A percentile compares a stretch with the other conserved stretches of the same genome.
Conservation (phyloP, 2,113 vertebrate species). For the Bujurquina vittata region DNA sequence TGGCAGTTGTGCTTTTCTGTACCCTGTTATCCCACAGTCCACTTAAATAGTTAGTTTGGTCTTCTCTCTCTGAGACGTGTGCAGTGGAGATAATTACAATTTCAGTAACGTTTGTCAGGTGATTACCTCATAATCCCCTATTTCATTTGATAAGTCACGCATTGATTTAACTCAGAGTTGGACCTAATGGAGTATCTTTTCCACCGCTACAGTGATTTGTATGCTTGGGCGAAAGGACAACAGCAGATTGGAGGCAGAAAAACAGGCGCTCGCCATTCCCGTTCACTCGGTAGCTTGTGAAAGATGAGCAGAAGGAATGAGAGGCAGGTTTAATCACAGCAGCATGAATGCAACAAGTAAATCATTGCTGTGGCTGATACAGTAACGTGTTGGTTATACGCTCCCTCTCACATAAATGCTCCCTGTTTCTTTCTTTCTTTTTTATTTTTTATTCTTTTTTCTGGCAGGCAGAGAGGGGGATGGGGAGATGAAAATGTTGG, state of each 20-base stretch:
- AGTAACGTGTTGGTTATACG: conserved; percentile 36
- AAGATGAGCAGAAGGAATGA: conserved; percentile 57
- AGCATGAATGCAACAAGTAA: conserved; percentile 60
- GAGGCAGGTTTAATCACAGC: conserved; percentile 68
- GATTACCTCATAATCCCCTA: conserved; percentile 83
- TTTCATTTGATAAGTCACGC: conserved; percentile 84
- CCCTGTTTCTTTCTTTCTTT: conserved; percentile 10
- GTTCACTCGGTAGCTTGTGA: conserved; percentile 34
- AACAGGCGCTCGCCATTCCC: conserved; percentile 62
- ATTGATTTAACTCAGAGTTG: conserved; percentile 79
- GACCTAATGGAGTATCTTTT: conserved; percentile 82
- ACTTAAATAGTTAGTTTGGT: conserved; percentile 78
- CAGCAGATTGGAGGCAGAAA: conserved; percentile 74
- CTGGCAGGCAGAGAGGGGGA: conserved; percentile 25
- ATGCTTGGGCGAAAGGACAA: conserved; percentile 75
- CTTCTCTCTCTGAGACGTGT: conserved; percentile 64
- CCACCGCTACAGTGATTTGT: conserved; percentile 75
- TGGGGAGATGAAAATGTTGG: conserved; percentile 44
- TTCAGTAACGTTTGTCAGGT: conserved; percentile 80
- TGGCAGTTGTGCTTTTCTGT: conserved; percentile 67
- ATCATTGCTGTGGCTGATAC: conserved; percentile 55
- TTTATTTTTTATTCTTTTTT: conserved; percentile 11
- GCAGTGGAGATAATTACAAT: conserved; percentile 80
- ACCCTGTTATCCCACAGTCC: conserved; percentile 64
- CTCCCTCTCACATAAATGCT: conserved; percentile 27